Evolutionary conservation across 1,140 invertebrate species (phyloP), one percentile per base, ranked within the genome.

Genomic region (Brachionus manjavacas): DNA sequence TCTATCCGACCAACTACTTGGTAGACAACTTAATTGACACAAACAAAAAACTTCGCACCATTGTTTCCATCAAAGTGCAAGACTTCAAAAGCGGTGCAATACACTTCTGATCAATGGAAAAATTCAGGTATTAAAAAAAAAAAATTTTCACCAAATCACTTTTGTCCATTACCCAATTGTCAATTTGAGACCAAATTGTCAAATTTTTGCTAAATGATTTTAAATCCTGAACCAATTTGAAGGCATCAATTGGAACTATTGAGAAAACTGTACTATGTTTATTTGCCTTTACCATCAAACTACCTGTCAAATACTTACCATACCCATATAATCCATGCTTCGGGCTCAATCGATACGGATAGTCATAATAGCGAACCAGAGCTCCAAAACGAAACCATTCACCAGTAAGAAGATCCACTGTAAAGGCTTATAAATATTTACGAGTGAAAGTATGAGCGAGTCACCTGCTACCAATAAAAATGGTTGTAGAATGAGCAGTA

Each of bases 1-100:
- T 78, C 16, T 85, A 85, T 14, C 90, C 91, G 52, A 89, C 89
- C 35, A 90, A 89, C 20, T 92, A 92, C 79, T 92, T 93, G 25
- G 92, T 95, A 70, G 94, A 94, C 84, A 85, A 79, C 70, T 83
- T 41, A 49, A 46, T 64, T 64, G 66, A 78, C 78, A 31, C 91
- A 93, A 64, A 94, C 94, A 85, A 3, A 92, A 93, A 85, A 93
- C 94, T 35, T 93, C 93, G 85, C 8, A 99, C 97, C 0, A 93
- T 98, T 84, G 97, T 99, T 0, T 97, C 96, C 7, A 96, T 99
- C 1, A 97, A 99, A 90, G 98, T 99, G n/a, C 94, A 96, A 86
- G 97, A 99, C 87, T 94, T 94, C 0, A 99, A 99, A 89, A 99
- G 99, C 90, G 97, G 97, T 6, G 97, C 97, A 3, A 97, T 95